Percentiles rank a stretch among this genome's conserved stretches.
Evolutionary conservation across 2,113 vertebrate species (phyloP).

Genomic region (Lagopus muta): DNA sequence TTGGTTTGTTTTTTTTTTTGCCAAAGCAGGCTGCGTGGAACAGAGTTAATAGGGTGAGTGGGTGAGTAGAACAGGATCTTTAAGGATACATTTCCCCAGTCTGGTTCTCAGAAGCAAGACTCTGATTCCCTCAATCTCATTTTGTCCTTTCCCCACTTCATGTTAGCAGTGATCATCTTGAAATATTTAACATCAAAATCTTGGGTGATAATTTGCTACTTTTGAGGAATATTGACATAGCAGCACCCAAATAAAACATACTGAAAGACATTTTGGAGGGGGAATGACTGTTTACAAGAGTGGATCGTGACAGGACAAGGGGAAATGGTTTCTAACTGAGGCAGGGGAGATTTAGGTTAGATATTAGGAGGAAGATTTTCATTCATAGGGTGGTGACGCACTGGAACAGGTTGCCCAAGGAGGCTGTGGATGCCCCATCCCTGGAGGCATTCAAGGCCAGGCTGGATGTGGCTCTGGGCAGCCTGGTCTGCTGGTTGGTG

Average conservation of each 20-base stretch:
- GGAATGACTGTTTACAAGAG: no score
- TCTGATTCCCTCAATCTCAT: not conserved
- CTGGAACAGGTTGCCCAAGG: no score
- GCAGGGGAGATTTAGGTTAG: no score
- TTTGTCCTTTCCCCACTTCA: not conserved
- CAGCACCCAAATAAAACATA: not conserved
- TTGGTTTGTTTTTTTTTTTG: not conserved
- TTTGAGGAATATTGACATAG: not conserved
- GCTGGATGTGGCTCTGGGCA: no score
- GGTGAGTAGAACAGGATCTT: not conserved
- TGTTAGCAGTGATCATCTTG: not conserved
- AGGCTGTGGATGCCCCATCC: no score
- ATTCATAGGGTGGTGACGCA: no score
- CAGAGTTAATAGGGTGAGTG: not conserved
- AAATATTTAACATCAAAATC: not conserved
- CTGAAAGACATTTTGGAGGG: not conserved
- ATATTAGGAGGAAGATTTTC: no score
- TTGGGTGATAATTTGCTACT: not conserved
- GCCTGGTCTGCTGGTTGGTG: no score
- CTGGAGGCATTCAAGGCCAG: no score
- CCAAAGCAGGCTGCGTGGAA: not conserved
- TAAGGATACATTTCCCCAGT: not conserved
- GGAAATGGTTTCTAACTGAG: no score
- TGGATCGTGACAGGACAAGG: no score
- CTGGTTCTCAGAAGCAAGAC: not conserved